These are phyloP conservation scores for Metaphire vulgaris DNA, from an alignment of 1,140 invertebrate genomes.

Conservation along the genomic window DNA sequence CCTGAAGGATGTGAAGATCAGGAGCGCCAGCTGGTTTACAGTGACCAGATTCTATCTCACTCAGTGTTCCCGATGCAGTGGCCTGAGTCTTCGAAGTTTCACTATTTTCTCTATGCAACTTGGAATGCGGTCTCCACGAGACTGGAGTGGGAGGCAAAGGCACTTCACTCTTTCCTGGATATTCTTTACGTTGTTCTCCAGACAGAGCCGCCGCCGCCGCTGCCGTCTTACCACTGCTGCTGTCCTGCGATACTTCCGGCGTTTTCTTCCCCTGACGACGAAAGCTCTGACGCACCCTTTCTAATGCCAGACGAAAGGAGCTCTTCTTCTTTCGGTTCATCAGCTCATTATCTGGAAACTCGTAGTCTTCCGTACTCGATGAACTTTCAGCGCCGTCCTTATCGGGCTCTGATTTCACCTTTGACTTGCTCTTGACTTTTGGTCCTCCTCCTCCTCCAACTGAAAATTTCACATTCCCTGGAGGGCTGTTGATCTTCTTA, in stretches of 20 bases:
- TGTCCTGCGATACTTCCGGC: not conserved
- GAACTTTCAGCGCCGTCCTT: not conserved
- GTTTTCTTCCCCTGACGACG: not conserved
- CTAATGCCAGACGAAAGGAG: conserved; percentile 24
- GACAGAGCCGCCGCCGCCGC: not conserved
- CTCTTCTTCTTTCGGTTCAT: conserved; percentile 29
- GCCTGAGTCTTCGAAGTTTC: not conserved
- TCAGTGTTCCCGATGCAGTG: not conserved
- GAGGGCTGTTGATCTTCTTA: not conserved
- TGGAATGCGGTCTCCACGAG: not conserved
- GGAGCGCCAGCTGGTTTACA: not conserved
- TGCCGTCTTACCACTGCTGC: no score
- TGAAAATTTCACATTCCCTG: not conserved
- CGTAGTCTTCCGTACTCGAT: conserved; percentile 30
- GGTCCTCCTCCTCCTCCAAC: not conserved
- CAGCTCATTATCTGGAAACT: conserved; percentile 24
- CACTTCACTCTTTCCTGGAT: not conserved
- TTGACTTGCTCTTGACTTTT: not conserved
- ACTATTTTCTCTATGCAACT: not conserved
- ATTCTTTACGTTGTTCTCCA: not conserved
- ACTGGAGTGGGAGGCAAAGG: not conserved
- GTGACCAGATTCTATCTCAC: not conserved
- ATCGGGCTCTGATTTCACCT: conserved; percentile 4
- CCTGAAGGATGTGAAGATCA: not conserved
- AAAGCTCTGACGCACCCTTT: conserved; percentile 29